Conservation (phyloP, 1,140 invertebrate genomes). For the Aphelenchoides avenae region DNA sequence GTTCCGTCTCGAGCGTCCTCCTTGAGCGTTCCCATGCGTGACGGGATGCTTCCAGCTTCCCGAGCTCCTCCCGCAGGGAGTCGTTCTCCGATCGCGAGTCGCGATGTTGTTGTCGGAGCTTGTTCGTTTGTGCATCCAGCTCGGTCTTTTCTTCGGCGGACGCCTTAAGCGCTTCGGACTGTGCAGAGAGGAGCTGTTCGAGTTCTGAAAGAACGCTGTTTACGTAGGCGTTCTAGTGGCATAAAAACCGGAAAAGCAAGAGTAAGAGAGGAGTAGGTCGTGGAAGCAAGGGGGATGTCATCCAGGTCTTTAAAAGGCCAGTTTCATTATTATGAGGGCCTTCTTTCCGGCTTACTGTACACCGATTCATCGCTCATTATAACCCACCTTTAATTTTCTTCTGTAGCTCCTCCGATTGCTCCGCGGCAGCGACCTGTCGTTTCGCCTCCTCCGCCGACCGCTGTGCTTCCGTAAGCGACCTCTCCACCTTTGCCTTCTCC, state of each 20-base stretch:
- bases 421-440: no score
- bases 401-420: background rate
- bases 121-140: slow-evolving; percentile 12
- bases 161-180: slow-evolving; percentile 11
- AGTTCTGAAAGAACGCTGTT: slow-evolving; percentile 16
- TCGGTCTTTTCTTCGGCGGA: slow-evolving; percentile 20
- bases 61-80: slow-evolving; percentile 19
- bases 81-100: slow-evolving; percentile 28
- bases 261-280: no score
- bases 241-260: no score
- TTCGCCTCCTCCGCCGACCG: slow-evolving; percentile 6
- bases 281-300: no score
- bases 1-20: slow-evolving; percentile 23
- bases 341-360: no score
- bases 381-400: no score
- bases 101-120: slow-evolving; percentile 4
- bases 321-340: no score
- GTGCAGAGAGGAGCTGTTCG: slow-evolving; percentile 11
- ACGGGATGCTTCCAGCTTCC: slow-evolving; percentile 1
- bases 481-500: background rate
- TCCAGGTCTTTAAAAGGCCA: no score
- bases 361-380: no score
- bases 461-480: slow-evolving; percentile 6
- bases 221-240: no score
- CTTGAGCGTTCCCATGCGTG: slow-evolving; percentile 17